Conservation (phyloP, 2,797 vertebrate genomes). For the Ctenochaetus hawaiiensis region DNA sequence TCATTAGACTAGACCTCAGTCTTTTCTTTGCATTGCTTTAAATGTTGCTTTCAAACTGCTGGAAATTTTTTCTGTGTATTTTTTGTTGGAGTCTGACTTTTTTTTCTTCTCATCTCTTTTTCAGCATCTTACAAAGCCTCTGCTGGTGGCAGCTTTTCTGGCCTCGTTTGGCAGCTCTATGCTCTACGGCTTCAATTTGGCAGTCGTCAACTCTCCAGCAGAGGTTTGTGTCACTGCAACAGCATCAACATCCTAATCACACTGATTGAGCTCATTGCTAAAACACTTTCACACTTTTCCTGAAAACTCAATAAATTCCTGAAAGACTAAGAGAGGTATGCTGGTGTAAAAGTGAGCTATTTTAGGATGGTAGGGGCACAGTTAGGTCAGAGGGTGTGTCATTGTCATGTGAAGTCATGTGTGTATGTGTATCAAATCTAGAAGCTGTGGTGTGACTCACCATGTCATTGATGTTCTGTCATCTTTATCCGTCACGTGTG, state of each 20-base stretch:
- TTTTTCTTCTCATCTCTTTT: constrained; percentile 19
- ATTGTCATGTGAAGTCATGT: constrained; percentile 57
- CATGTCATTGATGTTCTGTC: constrained; percentile 49
- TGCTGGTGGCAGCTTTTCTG: constrained; percentile 89
- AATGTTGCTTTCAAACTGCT: neutral
- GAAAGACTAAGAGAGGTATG: no score
- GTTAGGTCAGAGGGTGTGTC: constrained; percentile 4
- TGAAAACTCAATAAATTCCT: neutral
- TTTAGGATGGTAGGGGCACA: neutral
- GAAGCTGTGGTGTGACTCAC: constrained; percentile 15
- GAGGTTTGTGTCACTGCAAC: constrained; percentile 80
- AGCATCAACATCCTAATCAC: neutral
- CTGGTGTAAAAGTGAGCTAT: no score
- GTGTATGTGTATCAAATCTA: constrained; percentile 41
- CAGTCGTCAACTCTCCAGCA: constrained; percentile 92
- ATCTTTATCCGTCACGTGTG: constrained; percentile 38
- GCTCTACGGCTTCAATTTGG: constrained; percentile 93
- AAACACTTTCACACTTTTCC: neutral
- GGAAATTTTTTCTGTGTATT: neutral
- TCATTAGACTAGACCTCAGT: neutral
- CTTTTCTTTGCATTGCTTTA: neutral
- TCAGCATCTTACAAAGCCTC: constrained; percentile 86
- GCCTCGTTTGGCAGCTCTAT: constrained; percentile 92
- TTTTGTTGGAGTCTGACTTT: constrained; percentile 1
- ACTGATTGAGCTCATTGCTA: neutral